These are phyloP conservation scores for Anarsia innoxiella DNA, from an alignment of 2,888 invertebrate genomes.

Conservation along the genomic window DNA sequence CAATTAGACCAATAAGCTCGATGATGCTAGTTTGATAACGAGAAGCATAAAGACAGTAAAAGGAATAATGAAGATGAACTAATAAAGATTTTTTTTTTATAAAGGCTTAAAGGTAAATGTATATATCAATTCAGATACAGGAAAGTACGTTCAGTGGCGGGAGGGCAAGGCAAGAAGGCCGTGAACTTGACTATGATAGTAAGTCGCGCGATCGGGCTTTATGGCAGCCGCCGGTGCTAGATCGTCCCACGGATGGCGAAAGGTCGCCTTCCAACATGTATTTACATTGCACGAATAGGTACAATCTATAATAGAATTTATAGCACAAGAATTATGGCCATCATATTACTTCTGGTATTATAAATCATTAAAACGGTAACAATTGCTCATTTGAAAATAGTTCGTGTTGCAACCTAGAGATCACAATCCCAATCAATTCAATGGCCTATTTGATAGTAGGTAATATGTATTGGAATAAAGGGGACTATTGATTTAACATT, in stretches of 20 bases:
- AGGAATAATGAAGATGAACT: too few relatives aligned
- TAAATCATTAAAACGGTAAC: neutral
- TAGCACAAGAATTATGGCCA: too few relatives aligned
- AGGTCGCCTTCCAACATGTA: slow-evolving; percentile 21
- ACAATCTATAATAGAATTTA: neutral
- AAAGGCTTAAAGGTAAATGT: too few relatives aligned
- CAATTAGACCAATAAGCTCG: too few relatives aligned
- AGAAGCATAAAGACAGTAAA: too few relatives aligned
- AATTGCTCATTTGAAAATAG: too few relatives aligned
- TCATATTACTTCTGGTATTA: too few relatives aligned
- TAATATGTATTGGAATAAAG: slow-evolving; percentile 7
- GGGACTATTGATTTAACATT: slow-evolving; percentile 13
- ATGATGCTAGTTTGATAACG: too few relatives aligned
- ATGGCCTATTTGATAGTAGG: slow-evolving; percentile 3
- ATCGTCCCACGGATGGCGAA: slow-evolving; percentile 30
- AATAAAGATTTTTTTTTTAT: too few relatives aligned
- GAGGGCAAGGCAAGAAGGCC: slow-evolving; percentile 28
- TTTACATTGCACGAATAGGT: neutral
- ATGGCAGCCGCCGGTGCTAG: slow-evolving; percentile 25
- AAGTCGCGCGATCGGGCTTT: slow-evolving; percentile 34
- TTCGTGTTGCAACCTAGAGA: slow-evolving; percentile 1
- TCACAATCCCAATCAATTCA: slow-evolving; percentile 1
- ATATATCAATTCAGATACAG: too few relatives aligned
- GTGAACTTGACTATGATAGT: slow-evolving; percentile 64
- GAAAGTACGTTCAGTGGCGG: too few relatives aligned